Conservation (phyloP, 2,797 vertebrate species). For the Manis crassicaudata region DNA sequence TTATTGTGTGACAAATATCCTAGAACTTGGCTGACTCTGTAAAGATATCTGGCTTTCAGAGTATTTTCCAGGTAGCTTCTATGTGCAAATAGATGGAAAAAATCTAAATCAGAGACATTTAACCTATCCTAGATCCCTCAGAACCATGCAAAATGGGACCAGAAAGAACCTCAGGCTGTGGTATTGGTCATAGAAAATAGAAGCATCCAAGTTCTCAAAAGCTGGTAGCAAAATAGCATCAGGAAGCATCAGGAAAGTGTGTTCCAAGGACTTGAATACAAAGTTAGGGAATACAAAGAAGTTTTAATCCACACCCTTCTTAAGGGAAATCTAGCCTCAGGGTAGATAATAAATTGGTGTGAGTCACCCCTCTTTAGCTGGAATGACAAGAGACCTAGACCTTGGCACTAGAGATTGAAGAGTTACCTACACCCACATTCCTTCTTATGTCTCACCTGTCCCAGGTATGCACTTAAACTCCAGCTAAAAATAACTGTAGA, state of each 20-base stretch:
- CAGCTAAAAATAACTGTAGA: slow-evolving; percentile 83
- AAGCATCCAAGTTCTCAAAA: slow-evolving; percentile 26
- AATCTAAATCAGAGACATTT: not conserved
- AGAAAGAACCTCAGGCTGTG: not conserved
- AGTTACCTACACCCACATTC: slow-evolving; percentile 82
- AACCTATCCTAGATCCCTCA: not conserved
- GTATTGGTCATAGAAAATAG: slow-evolving; percentile 35
- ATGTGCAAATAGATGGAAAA: not conserved
- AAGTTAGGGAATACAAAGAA: not conserved
- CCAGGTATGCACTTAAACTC: slow-evolving; percentile 81
- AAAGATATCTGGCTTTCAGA: not conserved
- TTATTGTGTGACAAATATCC: not conserved
- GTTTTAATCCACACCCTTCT: not conserved
- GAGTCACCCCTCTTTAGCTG: slow-evolving; percentile 61
- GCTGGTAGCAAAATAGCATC: not conserved
- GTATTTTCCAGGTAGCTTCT: slow-evolving; percentile 31
- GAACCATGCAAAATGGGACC: not conserved
- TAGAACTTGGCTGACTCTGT: not conserved
- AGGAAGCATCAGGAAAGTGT: not conserved
- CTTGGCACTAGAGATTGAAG: slow-evolving; percentile 73
- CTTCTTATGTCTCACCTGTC: slow-evolving; percentile 83
- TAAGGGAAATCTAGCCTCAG: slow-evolving; percentile 10
- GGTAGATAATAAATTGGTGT: slow-evolving; percentile 49
- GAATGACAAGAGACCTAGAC: slow-evolving; percentile 70
- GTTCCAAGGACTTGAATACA: not conserved